Evolutionary conservation across 2,797 vertebrate genomes (phyloP).

Genomic region (Fundulus diaphanus): DNA sequence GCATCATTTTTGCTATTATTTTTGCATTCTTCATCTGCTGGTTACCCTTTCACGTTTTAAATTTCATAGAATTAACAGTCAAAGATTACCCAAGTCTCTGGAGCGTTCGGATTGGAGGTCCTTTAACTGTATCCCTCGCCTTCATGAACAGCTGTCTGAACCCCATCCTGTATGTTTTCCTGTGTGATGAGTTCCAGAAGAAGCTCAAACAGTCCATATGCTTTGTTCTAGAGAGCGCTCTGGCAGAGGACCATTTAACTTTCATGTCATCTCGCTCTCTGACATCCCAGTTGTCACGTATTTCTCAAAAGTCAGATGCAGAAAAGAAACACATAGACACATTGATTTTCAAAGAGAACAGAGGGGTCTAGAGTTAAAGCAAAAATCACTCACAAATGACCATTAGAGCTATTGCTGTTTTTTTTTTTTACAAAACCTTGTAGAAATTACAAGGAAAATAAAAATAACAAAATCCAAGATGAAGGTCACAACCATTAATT

Average conservation of each 20-base stretch:
- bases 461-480: not conserved
- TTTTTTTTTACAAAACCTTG: not conserved
- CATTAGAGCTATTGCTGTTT: not conserved
- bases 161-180: constrained; percentile 80
- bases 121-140: constrained; percentile 38
- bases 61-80: not conserved
- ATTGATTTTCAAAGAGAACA: not conserved
- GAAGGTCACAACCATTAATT: not conserved
- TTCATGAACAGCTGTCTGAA: constrained; percentile 79
- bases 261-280: constrained; percentile 45
- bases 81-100: rapidly evolving
- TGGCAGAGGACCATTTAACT: constrained; percentile 78
- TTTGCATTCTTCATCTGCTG: constrained; percentile 80
- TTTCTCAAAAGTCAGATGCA: constrained; percentile 45
- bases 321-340: not conserved
- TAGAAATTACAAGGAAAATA: not conserved
- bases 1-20: constrained; percentile 70
- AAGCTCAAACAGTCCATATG: constrained; percentile 81
- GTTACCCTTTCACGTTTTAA: constrained; percentile 74
- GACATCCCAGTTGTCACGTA: constrained; percentile 32
- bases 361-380: not conserved
- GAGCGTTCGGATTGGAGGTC: rapidly evolving
- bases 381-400: not conserved
- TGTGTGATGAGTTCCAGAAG: constrained; percentile 74
- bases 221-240: constrained; percentile 78